phyloP scores from a whole-genome alignment of 2,888 invertebrate genomes.

The Biston betularia region DNA sequence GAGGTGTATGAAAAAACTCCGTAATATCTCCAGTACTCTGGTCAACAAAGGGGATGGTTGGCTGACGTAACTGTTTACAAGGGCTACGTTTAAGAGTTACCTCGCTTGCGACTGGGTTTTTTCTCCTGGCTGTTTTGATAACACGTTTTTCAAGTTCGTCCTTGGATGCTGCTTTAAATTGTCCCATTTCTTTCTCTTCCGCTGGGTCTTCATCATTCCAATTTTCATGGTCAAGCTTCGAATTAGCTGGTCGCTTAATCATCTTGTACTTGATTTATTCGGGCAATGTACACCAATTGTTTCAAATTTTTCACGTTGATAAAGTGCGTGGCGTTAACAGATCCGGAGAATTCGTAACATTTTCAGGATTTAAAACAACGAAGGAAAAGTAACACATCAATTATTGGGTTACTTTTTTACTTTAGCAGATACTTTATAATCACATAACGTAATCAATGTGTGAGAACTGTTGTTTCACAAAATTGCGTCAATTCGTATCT shows the following conservation, averaged over 20 bases:
- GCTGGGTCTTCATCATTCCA: slow-evolving; percentile 93
- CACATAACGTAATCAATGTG: no score
- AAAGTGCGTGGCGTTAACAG: slow-evolving; percentile 34
- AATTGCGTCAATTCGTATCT: no score
- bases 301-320: slow-evolving; percentile 15
- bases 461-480: no score
- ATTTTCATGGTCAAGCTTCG: slow-evolving; percentile 93
- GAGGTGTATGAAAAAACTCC: not conserved
- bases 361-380: not conserved
- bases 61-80: no score
- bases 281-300: not conserved
- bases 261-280: slow-evolving; percentile 69
- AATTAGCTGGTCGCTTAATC: slow-evolving; percentile 91
- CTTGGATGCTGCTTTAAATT: slow-evolving; percentile 87
- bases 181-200: slow-evolving; percentile 89
- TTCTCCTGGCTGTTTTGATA: slow-evolving; percentile 92
- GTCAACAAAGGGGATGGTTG: no score
- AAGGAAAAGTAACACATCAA: not conserved
- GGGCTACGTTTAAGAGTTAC: slow-evolving; percentile 1
- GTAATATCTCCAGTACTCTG: no score
- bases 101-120: slow-evolving; percentile 53
- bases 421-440: not conserved
- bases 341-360: slow-evolving; percentile 9
- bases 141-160: slow-evolving; percentile 91
- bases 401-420: not conserved